Percentiles rank a stretch among this genome's conserved stretches.
Evolutionary conservation across 2,888 invertebrate genomes (phyloP).

Genomic region (Eilema depressum): DNA sequence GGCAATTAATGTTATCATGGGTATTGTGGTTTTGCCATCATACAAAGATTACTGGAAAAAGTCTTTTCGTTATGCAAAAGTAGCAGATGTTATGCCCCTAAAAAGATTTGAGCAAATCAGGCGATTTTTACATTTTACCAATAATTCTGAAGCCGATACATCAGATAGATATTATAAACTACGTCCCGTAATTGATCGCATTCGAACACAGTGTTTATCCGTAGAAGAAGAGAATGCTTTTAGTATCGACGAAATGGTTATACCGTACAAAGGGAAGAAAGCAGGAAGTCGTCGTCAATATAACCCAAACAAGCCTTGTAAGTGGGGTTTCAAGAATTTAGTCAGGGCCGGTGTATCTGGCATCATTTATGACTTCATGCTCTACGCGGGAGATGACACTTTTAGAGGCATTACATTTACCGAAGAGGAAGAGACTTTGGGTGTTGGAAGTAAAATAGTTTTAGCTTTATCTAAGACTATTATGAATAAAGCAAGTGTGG

Average conservation of each 20-base stretch:
- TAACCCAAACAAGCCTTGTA: constrained; percentile 38
- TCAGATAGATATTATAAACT: too few relatives aligned
- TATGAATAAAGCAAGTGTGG: too few relatives aligned
- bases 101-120: constrained; percentile 7
- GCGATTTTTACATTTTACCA: constrained; percentile 3
- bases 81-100: constrained; percentile 5
- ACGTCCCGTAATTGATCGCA: too few relatives aligned
- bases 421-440: too few relatives aligned
- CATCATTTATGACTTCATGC: too few relatives aligned
- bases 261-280: constrained; percentile 34
- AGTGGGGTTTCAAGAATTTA: too few relatives aligned
- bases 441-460: too few relatives aligned
- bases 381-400: too few relatives aligned
- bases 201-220: constrained; percentile 10
- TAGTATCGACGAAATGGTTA: constrained; percentile 29
- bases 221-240: constrained; percentile 22
- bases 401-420: too few relatives aligned
- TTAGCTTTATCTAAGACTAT: too few relatives aligned
- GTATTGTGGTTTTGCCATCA: neutral
- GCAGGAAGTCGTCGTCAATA: constrained; percentile 58
- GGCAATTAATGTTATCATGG: constrained; percentile 1
- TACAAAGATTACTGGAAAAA: constrained; percentile 6
- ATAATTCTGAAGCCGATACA: too few relatives aligned
- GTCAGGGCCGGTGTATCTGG: too few relatives aligned
- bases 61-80: neutral